These are phyloP conservation scores for Muraenolepis orangiensis DNA, from an alignment of 2,797 vertebrate species.

Conservation along the genomic window DNA sequence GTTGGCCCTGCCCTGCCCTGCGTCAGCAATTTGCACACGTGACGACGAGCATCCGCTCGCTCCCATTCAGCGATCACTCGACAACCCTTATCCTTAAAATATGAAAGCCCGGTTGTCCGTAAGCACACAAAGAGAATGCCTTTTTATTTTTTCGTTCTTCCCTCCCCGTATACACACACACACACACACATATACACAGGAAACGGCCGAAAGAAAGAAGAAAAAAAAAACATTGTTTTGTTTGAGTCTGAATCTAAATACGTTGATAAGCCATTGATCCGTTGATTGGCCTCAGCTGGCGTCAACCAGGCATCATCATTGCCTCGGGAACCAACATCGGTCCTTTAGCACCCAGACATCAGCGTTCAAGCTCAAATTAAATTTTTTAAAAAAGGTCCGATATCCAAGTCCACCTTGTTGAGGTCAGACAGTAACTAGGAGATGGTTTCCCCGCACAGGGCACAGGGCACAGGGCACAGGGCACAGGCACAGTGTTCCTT, in stretches of 20 bases:
- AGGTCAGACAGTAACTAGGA: conserved; percentile 5
- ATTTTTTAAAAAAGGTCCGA: neutral
- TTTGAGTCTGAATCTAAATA: neutral
- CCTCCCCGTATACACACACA: too few relatives aligned
- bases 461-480: neutral
- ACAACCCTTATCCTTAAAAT: conserved; percentile 50
- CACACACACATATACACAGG: neutral
- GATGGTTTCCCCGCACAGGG: conserved; percentile 25
- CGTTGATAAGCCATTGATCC: neutral
- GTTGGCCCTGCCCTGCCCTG: conserved; percentile 26
- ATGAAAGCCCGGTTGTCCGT: conserved; percentile 36
- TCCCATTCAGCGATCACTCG: conserved; percentile 52
- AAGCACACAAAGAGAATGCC: conserved; percentile 21
- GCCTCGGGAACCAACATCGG: neutral
- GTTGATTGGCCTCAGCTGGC: neutral
- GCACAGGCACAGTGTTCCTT: conserved; percentile 4
- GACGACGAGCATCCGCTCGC: conserved; percentile 64
- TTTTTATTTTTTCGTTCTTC: conserved; percentile 23
- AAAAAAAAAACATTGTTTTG: neutral
- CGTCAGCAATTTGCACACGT: conserved; percentile 57
- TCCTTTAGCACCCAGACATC: neutral
- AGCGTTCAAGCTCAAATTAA: neutral
- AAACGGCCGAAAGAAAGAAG: conserved; percentile 13
- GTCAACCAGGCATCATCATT: neutral
- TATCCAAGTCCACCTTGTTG: conserved; percentile 5